Base-by-base conservation (phyloP, 1,140 invertebrate genomes). In the Octopus sinensis region DNA sequence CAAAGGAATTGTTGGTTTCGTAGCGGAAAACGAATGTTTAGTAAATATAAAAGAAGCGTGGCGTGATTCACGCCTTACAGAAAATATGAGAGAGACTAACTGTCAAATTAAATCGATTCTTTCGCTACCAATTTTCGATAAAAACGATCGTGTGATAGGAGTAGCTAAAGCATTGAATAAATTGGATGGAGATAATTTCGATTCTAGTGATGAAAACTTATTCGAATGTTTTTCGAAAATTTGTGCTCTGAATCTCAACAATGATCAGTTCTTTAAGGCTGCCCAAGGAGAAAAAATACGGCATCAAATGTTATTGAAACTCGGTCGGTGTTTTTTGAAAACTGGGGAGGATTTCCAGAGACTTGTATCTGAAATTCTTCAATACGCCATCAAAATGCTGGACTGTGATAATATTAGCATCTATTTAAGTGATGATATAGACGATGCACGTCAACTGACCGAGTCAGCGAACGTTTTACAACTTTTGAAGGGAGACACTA, bases 91-190 rank as follows among this genome's bases (percentile, higher is more conserved):
- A 85, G 93, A 94, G 84, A 98, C 97, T 0, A 97, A 97, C 4
- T 98, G 98, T 91, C 95, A 94, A 87, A 98, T 97, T 0, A 95
- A 95, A 82, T 92, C 95, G 82, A 96, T 99, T 81, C 93, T 98
- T 9, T 97, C 95, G 87, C 95, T 98, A 94, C 97, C 97, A 4
- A 98, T 99, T 82, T 96, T 96, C 89, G 98, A 98, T 91, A 96
- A 96, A 88, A 96, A 97, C 85, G 96, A 96, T 0, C 96, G 98
- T 86, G 96, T 98, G 4, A 96, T 99, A 84, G 97, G 97, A 6
- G 97, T 98, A 1, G 97, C 97, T 71, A 96, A 98, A 92, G 97
- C 98, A 85, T 98, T 99, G 86, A 99, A 99, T 91, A 98, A 98
- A 81, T 83, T 87, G 13, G 83, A 82, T 52, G 88, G 85, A 13